Conservation (phyloP, 2,113 vertebrate species). For the Steatornis caripensis region DNA sequence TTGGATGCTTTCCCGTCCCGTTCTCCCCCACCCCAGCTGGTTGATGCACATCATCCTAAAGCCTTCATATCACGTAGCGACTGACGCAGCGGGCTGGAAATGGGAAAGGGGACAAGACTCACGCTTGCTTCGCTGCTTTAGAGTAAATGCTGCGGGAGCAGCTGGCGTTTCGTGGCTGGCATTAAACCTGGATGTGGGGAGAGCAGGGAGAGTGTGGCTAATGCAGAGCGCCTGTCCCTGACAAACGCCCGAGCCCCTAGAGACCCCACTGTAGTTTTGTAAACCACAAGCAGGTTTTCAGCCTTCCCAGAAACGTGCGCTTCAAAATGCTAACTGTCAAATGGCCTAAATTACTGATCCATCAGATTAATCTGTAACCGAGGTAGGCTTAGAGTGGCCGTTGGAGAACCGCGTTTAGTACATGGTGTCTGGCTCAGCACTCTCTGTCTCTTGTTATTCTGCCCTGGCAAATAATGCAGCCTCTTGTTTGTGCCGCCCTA, state of each 20-base stretch:
- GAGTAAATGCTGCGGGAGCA: not conserved
- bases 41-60: not conserved
- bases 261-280: not conserved
- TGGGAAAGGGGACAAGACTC: not conserved
- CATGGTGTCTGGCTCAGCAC: not conserved
- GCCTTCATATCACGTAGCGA: not conserved
- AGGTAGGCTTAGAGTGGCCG: not conserved
- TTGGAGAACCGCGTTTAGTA: not conserved
- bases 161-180: not conserved
- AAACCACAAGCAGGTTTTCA: constrained; percentile 19
- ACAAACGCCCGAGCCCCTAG: not conserved
- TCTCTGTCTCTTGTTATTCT: not conserved
- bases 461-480: not conserved
- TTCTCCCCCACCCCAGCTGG: not conserved
- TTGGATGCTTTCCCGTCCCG: not conserved
- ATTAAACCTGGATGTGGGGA: not conserved
- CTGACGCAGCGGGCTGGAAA: not conserved
- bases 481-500: not conserved
- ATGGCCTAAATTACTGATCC: not conserved
- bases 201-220: not conserved
- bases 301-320: not conserved
- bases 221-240: not conserved
- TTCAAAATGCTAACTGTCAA: not conserved
- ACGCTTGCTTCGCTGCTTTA: not conserved
- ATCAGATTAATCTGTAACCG: not conserved